Base-by-base conservation (phyloP, 2,888 invertebrate genomes). In the Drosophila dives region DNA sequence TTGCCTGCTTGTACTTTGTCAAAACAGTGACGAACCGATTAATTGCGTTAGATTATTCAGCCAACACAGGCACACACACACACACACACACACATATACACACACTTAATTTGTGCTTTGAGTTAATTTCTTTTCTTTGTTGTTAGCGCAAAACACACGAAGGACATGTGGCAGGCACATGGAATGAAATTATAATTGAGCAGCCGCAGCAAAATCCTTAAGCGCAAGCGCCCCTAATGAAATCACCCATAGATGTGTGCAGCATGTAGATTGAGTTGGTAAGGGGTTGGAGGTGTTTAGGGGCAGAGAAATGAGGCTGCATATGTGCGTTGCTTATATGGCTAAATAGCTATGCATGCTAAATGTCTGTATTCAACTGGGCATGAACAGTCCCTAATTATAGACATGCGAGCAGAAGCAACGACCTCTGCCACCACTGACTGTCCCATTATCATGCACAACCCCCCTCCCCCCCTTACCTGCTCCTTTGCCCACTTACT, bases 1-100 rank as follows among this genome's bases (percentile, higher is more conserved):
- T 72, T 77, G 72, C 85, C 77, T 79, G 81, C 79, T 75, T 79
- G 83, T 83, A 77, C 77, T 88, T 81, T 59, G 75, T 80, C 72
- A 82, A 77, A 82, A 80, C 83, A 79, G 86, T 90, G 89, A 86
- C 86, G 90, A 86, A 77, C 84, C 91, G 90, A 90, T 90, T 90
- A 90, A 91, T 91, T 90, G 90, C 84, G 72, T 90, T 87, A 91
- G 91, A 90, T 90, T 90, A 86, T 76, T 67, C 77, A 68, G 64
- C 51, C 69, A 56, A 60, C 72, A 69, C 71, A 73, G 78, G 72
- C 74, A 60, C 59, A 72, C 48, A 40, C 34, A 54, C 32, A 68
- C 56, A 42, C 48, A 34, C 15, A 12, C n/a, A 34, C n/a, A 49
- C 26, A 54, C 26, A 38, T 17, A 38, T 34, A 33, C 17, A 55